A percentile compares a stretch with the other conserved stretches of the same genome.
These are phyloP conservation scores for Cerastoderma edule DNA, from an alignment of 2,888 invertebrate genomes.

Conservation along the genomic window DNA sequence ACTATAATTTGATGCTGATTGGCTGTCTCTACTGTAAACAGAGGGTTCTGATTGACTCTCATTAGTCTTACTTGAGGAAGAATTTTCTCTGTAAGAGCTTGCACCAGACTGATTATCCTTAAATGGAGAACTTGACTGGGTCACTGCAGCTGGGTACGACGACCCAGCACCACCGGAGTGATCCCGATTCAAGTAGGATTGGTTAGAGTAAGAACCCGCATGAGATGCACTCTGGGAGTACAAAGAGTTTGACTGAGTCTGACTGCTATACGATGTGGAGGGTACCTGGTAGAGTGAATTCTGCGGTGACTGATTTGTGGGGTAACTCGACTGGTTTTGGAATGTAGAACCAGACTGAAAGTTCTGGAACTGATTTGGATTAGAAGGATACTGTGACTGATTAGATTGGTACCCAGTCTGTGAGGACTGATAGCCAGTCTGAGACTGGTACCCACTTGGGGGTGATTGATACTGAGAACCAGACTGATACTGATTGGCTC, in stretches of 20 bases:
- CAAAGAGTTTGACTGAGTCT: conserved; percentile 64
- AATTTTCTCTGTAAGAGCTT: conserved; percentile 57
- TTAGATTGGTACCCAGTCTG: conserved; percentile 31
- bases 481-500: conserved; percentile 47
- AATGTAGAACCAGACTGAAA: conserved; percentile 75
- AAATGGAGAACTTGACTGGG: conserved; percentile 55
- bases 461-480: conserved; percentile 51
- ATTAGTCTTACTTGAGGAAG: conserved; percentile 56
- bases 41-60: conserved; percentile 61
- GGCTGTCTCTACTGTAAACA: conserved; percentile 63
- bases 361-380: conserved; percentile 68
- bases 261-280: conserved; percentile 46
- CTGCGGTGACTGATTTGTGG: conserved; percentile 66
- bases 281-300: conserved; percentile 65
- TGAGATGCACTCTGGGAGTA: conserved; percentile 63
- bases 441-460: conserved; percentile 46
- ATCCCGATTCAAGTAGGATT: conserved; percentile 56
- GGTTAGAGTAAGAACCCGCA: conserved; percentile 52
- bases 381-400: conserved; percentile 58
- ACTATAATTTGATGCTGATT: conserved; percentile 62
- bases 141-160: conserved; percentile 48
- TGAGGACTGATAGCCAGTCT: conserved; percentile 43
- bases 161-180: conserved; percentile 49
- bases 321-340: conserved; percentile 73
- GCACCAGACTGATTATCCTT: conserved; percentile 61